These are phyloP conservation scores for Microcebus tavaratra DNA, from an alignment of 2,113 vertebrate genomes.

Conservation along the genomic window DNA sequence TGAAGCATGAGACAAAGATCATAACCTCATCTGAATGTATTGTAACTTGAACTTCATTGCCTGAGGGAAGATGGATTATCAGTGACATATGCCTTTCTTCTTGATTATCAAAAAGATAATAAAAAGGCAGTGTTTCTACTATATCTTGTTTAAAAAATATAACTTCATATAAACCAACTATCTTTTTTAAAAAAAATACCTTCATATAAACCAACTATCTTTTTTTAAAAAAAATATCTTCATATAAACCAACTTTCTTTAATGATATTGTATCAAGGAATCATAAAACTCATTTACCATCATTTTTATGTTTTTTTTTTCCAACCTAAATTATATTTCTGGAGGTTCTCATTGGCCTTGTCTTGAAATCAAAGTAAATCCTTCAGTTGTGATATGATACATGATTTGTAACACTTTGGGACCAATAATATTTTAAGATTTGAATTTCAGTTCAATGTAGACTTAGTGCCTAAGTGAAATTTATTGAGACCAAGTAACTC, in stretches of 20 bases:
- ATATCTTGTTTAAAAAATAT: neutral
- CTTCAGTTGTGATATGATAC: neutral
- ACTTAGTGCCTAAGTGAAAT: neutral
- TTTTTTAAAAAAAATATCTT: neutral
- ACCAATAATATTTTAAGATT: neutral
- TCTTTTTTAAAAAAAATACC: no score
- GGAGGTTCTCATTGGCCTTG: neutral
- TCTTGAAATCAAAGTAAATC: neutral
- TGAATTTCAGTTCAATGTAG: neutral
- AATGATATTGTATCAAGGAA: neutral
- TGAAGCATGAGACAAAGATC: neutral
- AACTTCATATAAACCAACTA: neutral
- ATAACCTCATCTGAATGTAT: conserved; percentile 22
- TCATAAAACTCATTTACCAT: neutral
- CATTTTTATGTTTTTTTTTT: neutral
- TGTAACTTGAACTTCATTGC: conserved; percentile 37
- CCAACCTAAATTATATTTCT: neutral
- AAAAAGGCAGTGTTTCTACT: neutral
- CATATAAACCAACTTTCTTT: neutral
- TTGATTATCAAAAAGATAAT: neutral
- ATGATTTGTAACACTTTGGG: neutral
- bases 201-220: neutral
- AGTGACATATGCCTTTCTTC: conserved; percentile 15
- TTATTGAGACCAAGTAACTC: neutral
- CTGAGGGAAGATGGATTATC: neutral